Percentiles rank a stretch among this genome's conserved stretches.
phyloP scores from a whole-genome alignment of 2,888 invertebrate genomes.

The Oscheius sp. region DNA sequence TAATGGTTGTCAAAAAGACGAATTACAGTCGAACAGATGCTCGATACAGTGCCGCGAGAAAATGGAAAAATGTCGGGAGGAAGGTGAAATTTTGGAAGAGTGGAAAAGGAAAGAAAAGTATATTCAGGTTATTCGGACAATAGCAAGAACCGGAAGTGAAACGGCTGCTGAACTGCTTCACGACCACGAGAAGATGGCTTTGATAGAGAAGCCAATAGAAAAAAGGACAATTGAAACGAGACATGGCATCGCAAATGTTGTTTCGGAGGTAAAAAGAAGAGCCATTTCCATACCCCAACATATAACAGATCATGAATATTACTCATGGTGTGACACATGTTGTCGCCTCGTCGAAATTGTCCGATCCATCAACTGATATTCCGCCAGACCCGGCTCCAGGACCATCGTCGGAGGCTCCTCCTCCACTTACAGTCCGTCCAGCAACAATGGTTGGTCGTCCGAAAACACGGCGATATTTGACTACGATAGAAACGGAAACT shows the following conservation, averaged over 20 bases:
- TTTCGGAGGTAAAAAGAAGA: constrained; percentile 6
- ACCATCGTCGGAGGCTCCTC: not conserved
- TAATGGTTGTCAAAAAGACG: constrained; percentile 97
- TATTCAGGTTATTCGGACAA: not conserved
- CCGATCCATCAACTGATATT: constrained; percentile 4
- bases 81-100: not conserved
- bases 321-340: not conserved
- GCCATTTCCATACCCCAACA: not conserved
- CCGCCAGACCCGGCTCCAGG: constrained; percentile 5
- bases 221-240: not conserved
- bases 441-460: constrained; percentile 1
- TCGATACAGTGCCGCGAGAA: not conserved
- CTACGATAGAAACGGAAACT: constrained; percentile 4
- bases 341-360: not conserved
- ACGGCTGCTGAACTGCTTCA: constrained; percentile 7
- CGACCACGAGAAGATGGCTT: not conserved
- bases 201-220: constrained; percentile 19
- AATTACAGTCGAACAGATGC: constrained; percentile 77
- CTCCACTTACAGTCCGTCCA: constrained; percentile 14
- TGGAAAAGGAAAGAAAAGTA: not conserved
- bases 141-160: not conserved
- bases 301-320: constrained; percentile 8
- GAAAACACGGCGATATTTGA: constrained; percentile 9
- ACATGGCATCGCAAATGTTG: constrained; percentile 12
- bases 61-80: not conserved